Evolutionary conservation across 30 jellyfish, hydroid and myxozoan species (phyloP), one percentile per base, ranked within the genome.

Genomic region (Aurelia coerulea): DNA sequence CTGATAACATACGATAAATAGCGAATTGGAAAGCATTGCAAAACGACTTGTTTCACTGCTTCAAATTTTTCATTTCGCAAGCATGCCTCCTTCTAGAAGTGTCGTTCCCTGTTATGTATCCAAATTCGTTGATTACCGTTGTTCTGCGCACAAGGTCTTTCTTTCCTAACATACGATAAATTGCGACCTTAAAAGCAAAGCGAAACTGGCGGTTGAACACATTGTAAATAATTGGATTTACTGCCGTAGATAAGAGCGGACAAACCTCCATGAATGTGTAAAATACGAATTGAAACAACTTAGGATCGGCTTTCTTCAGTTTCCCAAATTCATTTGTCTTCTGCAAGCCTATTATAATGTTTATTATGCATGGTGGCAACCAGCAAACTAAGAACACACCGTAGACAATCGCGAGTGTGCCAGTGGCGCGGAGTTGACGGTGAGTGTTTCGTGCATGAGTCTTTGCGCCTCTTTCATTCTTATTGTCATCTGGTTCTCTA

Each of bases 201-300:
- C 96, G 95, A 65, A 85, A 91, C 65, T 86, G 96, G 65, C 63
- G 74, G 82, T 84, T 91, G n/a, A 86, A 54, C 18, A 91, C 67
- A 54, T 90, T 86, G 81, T 91, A 91, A 2, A 91, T 91, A 29
- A 86, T 12, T 10, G 98, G 98, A 54, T 91, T 91, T 3, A 91
- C 34, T 15, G 90, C 88, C 42, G 98, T 50, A 65, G 89, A 85
- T 2, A 91, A 50, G 87, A 81, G 71, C 4, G 98, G 98, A 12
- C 86, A 59, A 10, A 87, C 62, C 10, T 85, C 90, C 80, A 88
- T 46, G 52, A 79, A 88, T 6, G 89, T 54, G 66, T 65, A 80
- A 58, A 39, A 85, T 1, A 73, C 60, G 72, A 91, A 46, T 4
- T 69, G 50, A 81, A 86, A 75, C 29, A 79, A 1, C 16, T 34